Conservation (phyloP, 2,888 invertebrate species). For the Ametastegia equiseti region DNA sequence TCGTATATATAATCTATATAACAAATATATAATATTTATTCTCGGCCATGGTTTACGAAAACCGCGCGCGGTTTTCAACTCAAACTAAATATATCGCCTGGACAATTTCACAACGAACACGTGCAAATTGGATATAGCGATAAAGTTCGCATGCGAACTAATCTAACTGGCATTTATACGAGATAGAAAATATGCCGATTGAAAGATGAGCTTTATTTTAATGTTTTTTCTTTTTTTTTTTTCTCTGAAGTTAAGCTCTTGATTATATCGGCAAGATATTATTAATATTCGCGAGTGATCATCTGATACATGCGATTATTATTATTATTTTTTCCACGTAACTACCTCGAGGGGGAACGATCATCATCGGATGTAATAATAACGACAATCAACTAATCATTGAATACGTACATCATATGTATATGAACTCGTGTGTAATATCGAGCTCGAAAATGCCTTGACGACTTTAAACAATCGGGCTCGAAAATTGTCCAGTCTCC, state of each 20-base stretch:
- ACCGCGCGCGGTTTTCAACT: neutral
- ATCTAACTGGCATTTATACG: neutral
- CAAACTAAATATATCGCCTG: neutral
- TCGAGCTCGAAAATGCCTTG: neutral
- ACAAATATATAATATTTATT: no score
- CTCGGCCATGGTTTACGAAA: neutral
- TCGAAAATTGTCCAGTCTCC: neutral
- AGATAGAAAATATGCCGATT: neutral
- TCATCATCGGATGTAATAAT: no score
- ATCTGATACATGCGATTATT: no score
- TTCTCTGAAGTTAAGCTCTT: no score
- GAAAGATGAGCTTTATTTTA: no score
- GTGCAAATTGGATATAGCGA: neutral
- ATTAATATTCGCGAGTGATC: no score
- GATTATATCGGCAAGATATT: no score
- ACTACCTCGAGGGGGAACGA: neutral
- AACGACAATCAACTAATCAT: neutral
- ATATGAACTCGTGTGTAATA: no score
- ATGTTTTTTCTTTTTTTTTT: no score
- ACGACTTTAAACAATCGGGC: neutral
- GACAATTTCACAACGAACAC: neutral
- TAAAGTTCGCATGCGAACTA: neutral
- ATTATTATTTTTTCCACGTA: neutral
- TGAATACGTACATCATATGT: no score
- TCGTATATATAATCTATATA: no score